phyloP scores from a whole-genome alignment of 2,113 vertebrate species.

The Romanogobio albipinnatus region DNA sequence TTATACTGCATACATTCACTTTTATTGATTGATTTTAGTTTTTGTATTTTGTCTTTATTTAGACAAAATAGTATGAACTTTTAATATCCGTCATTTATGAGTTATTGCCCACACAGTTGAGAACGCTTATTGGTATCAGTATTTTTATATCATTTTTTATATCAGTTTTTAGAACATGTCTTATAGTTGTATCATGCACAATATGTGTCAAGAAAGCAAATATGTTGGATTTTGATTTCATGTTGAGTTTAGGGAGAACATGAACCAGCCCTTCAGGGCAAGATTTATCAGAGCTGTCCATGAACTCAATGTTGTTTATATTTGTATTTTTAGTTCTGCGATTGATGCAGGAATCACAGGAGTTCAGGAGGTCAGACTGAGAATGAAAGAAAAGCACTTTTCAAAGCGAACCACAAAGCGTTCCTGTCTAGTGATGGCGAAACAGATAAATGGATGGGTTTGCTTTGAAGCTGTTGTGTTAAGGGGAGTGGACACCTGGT shows the following conservation, averaged over 20 bases:
- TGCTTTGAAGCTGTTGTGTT: slow-evolving; percentile 28
- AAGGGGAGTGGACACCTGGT: slow-evolving; percentile 20
- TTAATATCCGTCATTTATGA: too few relatives aligned
- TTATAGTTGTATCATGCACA: neutral
- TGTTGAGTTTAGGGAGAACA: neutral
- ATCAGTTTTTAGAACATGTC: too few relatives aligned
- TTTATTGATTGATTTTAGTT: too few relatives aligned
- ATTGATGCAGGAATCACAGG: neutral
- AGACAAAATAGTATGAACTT: neutral
- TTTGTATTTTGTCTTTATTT: neutral
- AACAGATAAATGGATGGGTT: slow-evolving; percentile 18
- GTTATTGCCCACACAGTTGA: too few relatives aligned
- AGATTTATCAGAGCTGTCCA: neutral
- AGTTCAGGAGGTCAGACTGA: neutral
- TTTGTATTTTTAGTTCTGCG: neutral
- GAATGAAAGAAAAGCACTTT: neutral
- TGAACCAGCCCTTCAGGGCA: neutral
- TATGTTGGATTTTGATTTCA: neutral
- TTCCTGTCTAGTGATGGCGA: slow-evolving; percentile 7
- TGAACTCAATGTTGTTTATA: neutral
- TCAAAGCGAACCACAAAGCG: slow-evolving; percentile 2
- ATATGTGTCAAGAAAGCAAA: neutral
- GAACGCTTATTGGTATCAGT: neutral
- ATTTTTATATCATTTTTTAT: neutral
- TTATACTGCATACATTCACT: too few relatives aligned